Percentiles rank a stretch among this genome's conserved stretches.
Evolutionary conservation across 1,140 invertebrate genomes (phyloP).

Genomic region (Pseudomyrmex sp.): DNA sequence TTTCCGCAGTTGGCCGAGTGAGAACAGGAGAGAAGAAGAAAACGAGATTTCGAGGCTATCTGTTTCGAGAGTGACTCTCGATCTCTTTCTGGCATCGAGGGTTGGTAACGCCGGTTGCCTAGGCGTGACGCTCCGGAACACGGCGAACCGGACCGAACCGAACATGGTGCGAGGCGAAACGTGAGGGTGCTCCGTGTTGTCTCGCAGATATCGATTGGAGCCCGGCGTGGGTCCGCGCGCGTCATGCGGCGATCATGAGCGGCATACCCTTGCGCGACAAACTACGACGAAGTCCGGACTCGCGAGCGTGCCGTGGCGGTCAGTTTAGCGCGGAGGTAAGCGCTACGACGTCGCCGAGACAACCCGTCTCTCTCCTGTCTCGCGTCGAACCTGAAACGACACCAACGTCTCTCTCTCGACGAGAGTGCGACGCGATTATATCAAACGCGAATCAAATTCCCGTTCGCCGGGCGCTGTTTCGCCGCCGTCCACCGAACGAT

Average conservation of each 20-base stretch:
- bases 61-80: neutral
- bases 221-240: constrained; percentile 50
- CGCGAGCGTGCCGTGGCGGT: neutral
- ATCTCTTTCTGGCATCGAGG: neutral
- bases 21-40: too few relatives aligned
- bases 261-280: constrained; percentile 34
- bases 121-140: constrained; percentile 67
- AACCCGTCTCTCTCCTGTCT: neutral
- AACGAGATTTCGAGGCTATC: too few relatives aligned
- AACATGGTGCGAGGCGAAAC: constrained; percentile 74
- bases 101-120: constrained; percentile 34
- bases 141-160: constrained; percentile 64
- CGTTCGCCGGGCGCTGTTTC: neutral
- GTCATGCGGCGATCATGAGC: constrained; percentile 71
- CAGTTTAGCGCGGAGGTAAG: constrained; percentile 43
- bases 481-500: neutral
- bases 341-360: neutral
- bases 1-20: too few relatives aligned
- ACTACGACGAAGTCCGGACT: constrained; percentile 4
- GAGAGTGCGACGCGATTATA: neutral
- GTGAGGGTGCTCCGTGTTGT: constrained; percentile 70
- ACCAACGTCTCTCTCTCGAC: too few relatives aligned
- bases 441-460: neutral
- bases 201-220: constrained; percentile 77
- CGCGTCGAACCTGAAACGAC: neutral